These are phyloP conservation scores for Frieseomelitta varia DNA, from an alignment of 1,140 invertebrate genomes.

Conservation along the genomic window DNA sequence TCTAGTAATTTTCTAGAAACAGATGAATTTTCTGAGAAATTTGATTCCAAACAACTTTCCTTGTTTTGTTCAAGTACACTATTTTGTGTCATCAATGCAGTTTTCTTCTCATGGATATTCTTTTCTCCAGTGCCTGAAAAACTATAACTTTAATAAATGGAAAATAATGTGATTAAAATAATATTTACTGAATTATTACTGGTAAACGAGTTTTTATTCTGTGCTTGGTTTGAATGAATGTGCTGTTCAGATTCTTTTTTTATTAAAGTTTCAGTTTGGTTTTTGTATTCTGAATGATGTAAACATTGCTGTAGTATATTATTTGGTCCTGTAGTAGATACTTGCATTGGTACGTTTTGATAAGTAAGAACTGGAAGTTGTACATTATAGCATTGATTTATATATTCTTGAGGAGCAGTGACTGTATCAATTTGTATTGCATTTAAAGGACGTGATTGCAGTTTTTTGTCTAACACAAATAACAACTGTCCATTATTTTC, in stretches of 20 bases:
- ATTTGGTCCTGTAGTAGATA: constrained; percentile 24
- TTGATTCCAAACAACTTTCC: neutral
- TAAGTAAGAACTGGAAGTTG: constrained; percentile 62
- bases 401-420: constrained; percentile 22
- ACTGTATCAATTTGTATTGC: constrained; percentile 46
- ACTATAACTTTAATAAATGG: neutral
- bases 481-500: constrained; percentile 51
- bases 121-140: neutral
- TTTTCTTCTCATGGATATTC: neutral
- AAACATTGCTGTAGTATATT: neutral
- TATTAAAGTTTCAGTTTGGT: neutral
- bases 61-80: neutral
- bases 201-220: neutral
- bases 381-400: constrained; percentile 63
- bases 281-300: neutral
- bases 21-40: neutral
- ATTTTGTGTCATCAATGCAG: neutral
- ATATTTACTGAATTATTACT: constrained; percentile 4
- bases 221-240: neutral
- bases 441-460: constrained; percentile 37
- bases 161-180: neutral
- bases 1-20: neutral
- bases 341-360: constrained; percentile 60
- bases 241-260: neutral
- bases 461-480: constrained; percentile 55